These are phyloP conservation scores for Festucalex cinctus DNA, from an alignment of 2,113 vertebrate species.

Conservation along the genomic window DNA sequence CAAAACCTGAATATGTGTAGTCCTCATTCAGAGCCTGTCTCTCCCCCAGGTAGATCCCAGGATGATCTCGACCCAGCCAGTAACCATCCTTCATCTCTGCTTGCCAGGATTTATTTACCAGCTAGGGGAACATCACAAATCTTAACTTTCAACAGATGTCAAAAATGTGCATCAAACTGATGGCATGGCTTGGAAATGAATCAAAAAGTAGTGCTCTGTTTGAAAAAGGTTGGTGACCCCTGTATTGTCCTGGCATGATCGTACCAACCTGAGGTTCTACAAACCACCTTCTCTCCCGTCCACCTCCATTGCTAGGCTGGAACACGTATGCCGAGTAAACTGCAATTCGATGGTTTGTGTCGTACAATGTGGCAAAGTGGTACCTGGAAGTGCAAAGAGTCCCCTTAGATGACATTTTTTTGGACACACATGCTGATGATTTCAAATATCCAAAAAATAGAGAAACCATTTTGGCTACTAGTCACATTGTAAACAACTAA, in stretches of 20 bases:
- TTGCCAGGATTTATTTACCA: conserved; percentile 64
- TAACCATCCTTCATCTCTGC: conserved; percentile 68
- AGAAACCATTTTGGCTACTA: no score
- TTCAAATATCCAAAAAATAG: background rate
- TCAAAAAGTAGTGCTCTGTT: no score
- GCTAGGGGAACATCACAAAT: conserved; percentile 36
- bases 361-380: conserved; percentile 73
- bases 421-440: background rate
- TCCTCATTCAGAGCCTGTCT: conserved; percentile 73
- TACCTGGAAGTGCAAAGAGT: conserved; percentile 38
- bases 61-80: conserved; percentile 61
- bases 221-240: no score
- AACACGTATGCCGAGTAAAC: conserved; percentile 72
- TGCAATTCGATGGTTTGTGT: conserved; percentile 65
- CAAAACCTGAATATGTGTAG: conserved; percentile 67
- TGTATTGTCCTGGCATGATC: background rate
- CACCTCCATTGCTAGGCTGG: conserved; percentile 66
- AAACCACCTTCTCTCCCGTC: conserved; percentile 70
- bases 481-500: background rate
- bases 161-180: no score
- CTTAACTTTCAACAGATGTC: background rate
- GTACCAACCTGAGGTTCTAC: conserved; percentile 71
- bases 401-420: background rate
- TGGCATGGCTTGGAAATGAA: no score
- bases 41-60: conserved; percentile 62